These are phyloP conservation scores for Hymenochirus boettgeri DNA, from an alignment of 2,113 vertebrate genomes.

Conservation along the genomic window DNA sequence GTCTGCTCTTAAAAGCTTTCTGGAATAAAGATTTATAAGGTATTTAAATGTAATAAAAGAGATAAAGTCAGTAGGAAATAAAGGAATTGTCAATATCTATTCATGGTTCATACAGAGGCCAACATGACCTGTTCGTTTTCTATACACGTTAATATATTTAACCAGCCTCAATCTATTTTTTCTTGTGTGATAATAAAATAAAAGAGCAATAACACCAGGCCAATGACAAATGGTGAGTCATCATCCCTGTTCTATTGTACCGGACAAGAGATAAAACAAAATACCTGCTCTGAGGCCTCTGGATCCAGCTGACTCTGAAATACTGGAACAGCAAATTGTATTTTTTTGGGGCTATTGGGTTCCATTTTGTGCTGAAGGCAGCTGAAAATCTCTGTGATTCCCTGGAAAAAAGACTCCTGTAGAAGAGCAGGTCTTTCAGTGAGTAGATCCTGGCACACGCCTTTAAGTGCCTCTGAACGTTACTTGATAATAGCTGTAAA, in stretches of 20 bases:
- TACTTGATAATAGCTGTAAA: conserved; percentile 56
- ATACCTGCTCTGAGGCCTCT: conserved; percentile 86
- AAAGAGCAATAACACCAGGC: no score
- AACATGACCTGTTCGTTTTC: no score
- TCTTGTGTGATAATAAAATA: no score
- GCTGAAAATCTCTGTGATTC: no score
- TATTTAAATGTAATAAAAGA: no score
- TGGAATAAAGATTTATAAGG: no score
- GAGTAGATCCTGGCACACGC: conserved; percentile 48
- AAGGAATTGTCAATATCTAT: no score
- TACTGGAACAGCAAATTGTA: conserved; percentile 87
- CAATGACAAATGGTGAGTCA: background rate
- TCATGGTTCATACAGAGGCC: no score
- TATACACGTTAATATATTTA: no score
- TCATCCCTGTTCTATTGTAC: background rate
- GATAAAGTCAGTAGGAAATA: no score
- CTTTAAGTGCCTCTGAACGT: conserved; percentile 51
- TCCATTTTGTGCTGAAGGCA: conserved; percentile 72
- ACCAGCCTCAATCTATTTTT: no score
- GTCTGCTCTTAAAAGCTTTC: no score
- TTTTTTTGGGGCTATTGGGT: conserved; percentile 94
- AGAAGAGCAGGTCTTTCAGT: conserved; percentile 34
- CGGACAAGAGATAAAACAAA: background rate
- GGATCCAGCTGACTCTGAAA: conserved; percentile 90
- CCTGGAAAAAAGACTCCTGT: conserved; percentile 45